Evolutionary conservation across 2,888 invertebrate genomes (phyloP).

Genomic region (Smittia aterrima): DNA sequence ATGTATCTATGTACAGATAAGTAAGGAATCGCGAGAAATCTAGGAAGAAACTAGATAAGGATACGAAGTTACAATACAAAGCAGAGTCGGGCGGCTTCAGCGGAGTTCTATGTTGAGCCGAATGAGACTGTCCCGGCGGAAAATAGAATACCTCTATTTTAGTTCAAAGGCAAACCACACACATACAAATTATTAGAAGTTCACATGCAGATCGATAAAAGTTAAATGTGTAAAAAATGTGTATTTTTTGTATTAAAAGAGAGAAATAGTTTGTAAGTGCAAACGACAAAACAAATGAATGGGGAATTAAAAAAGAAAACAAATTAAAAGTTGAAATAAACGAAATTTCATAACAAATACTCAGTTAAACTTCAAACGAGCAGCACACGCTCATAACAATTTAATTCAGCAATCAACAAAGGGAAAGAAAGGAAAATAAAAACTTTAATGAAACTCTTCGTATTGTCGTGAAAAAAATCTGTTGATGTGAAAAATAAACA

Average conservation of each 20-base stretch:
- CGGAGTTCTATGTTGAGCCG: not conserved
- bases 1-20: constrained; percentile 15
- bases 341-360: not conserved
- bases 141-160: constrained; percentile 56
- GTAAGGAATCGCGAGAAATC: constrained; percentile 17
- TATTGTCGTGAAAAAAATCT: not conserved
- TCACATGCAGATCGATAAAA: constrained; percentile 16
- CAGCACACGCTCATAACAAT: not conserved
- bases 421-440: not conserved
- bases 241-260: constrained; percentile 40
- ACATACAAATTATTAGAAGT: constrained; percentile 41
- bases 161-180: constrained; percentile 50
- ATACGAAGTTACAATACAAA: constrained; percentile 43
- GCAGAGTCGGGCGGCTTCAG: constrained; percentile 41
- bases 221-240: constrained; percentile 39
- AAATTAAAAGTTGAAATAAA: not conserved
- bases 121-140: constrained; percentile 45
- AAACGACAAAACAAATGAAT: not conserved
- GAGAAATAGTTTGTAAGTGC: not conserved
- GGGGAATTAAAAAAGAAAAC: too few relatives aligned
- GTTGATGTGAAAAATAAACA: not conserved
- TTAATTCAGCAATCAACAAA: not conserved
- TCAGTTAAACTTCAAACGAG: not conserved
- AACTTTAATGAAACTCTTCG: not conserved
- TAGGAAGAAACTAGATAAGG: constrained; percentile 18